A percentile compares a stretch with the other conserved stretches of the same genome.
Evolutionary conservation across 37 sponge, comb jelly and placozoan genomes (phyloP).

Genomic region (Diacarnus erythraeanus): DNA sequence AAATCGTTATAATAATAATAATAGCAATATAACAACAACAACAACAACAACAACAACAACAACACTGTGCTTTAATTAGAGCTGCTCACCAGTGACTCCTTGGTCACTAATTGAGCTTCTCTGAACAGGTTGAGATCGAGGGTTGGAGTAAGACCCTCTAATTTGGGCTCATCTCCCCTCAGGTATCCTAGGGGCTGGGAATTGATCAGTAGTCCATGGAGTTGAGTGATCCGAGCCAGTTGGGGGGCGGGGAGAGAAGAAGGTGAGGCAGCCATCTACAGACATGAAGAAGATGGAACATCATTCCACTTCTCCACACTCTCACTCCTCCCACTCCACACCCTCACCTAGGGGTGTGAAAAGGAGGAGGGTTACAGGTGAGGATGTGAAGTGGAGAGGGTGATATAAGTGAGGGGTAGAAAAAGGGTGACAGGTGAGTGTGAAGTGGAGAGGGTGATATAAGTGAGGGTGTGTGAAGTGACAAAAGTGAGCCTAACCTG

Average conservation of each 20-base stretch:
- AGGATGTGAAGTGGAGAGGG: no score
- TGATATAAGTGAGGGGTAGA: no score
- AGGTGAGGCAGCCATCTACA: background rate
- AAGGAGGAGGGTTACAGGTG: no score
- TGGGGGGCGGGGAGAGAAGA: constrained; percentile 16
- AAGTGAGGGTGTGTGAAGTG: no score
- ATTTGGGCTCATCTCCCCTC: constrained; percentile 32
- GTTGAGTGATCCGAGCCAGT: constrained; percentile 33
- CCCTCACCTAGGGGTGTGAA: no score
- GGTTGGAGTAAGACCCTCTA: constrained; percentile 57
- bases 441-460: no score
- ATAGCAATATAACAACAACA: no score
- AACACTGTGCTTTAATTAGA: background rate
- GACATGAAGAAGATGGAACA: background rate
- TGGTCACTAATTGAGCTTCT: constrained; percentile 63
- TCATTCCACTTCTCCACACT: no score
- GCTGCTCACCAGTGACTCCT: constrained; percentile 42
- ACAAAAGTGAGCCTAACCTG: constrained; percentile 3
- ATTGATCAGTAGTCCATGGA: constrained; percentile 46
- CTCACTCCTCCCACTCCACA: background rate
- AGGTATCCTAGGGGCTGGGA: constrained; percentile 21
- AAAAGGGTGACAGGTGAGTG: no score
- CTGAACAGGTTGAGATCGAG: constrained; percentile 65
- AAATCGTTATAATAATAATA: no score
- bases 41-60: background rate